Percentiles rank a stretch among this genome's conserved stretches.
Evolutionary conservation across 2,888 invertebrate genomes (phyloP).

Genomic region (Drosophila differens): DNA sequence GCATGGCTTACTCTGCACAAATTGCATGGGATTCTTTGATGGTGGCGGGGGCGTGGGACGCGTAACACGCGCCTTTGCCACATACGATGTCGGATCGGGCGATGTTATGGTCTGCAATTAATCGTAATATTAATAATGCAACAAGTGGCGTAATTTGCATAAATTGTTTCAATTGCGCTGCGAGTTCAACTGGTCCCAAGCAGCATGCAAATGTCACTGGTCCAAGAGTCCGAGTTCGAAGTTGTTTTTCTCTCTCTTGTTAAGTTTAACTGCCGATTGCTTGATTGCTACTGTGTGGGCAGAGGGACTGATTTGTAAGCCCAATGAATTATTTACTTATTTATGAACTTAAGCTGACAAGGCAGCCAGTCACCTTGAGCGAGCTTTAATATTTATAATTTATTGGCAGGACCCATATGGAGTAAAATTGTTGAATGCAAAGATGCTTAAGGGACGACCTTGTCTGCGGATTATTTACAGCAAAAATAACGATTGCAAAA

Average conservation of each 20-base stretch:
- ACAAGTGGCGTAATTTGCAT: constrained; percentile 66
- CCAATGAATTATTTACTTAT: constrained; percentile 64
- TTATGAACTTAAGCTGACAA: constrained; percentile 57
- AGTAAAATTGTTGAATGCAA: constrained; percentile 11
- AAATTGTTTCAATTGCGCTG: constrained; percentile 56
- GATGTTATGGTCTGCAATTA: constrained; percentile 84
- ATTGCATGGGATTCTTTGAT: constrained; percentile 94
- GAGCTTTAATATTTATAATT: constrained; percentile 52
- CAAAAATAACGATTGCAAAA: not conserved
- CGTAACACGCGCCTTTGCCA: constrained; percentile 87
- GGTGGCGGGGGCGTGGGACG: constrained; percentile 93
- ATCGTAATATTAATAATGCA: constrained; percentile 45
- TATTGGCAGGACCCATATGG: constrained; percentile 57
- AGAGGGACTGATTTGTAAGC: constrained; percentile 48
- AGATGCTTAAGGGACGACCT: constrained; percentile 11
- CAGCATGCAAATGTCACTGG: constrained; percentile 60
- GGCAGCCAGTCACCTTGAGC: constrained; percentile 53
- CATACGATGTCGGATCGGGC: constrained; percentile 85
- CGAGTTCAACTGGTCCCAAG: constrained; percentile 34
- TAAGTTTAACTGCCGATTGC: constrained; percentile 1
- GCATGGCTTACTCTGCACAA: constrained; percentile 95
- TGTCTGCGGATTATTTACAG: not conserved
- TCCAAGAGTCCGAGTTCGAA: constrained; percentile 40
- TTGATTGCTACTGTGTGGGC: constrained; percentile 40
- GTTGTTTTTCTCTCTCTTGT: constrained; percentile 27